Base-by-base conservation (phyloP, 2,888 invertebrate genomes). In the Eupelmus urozonus region DNA sequence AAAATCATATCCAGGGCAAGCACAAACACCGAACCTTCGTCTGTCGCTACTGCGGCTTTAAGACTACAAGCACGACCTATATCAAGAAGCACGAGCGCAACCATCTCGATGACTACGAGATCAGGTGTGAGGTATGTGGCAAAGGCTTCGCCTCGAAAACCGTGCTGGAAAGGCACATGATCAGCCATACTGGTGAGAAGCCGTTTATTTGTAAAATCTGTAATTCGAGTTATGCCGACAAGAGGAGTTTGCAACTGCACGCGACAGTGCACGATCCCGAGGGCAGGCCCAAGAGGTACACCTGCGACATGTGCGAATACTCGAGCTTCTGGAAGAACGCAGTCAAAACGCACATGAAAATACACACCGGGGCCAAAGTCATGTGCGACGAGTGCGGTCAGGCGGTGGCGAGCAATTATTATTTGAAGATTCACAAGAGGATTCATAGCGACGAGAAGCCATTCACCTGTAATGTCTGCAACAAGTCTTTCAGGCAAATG, bases 391-490 rank as follows among this genome's bases (percentile, higher is more conserved):
- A 82, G 55, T 84, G 84, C 51, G 83, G 80, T 0, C 76, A 92
- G 88, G 90, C 91, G 83, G 90, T 92, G 27, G 90, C 91, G 66
- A 90, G 90, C 55, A 85, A 91, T 27, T 91, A 92, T 79, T 92
- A 92, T 81, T 90, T 92, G 83, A 92, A 91, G 89, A 91, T 92
- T 88, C 92, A 92, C 84, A 90, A 91, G 80, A 87, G 92, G 63
- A 84, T 85, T 1, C 90, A 90, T 67, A 82, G 84, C 9, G 79
- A 82, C 7, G 89, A 90, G 25, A 89, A 89, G 65, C 89, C 88
- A 0, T 90, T 88, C 67, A 86, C 87, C 29, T 90, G 90, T 78
- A 86, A 86, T 2, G 84, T 88, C 20, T 90, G 90, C 81, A 85
- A 82, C 62, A 90, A 89, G 7, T 87, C 87, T 0, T 90, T 90